A percentile compares a stretch with the other conserved stretches of the same genome.
Conservation (phyloP, 2,888 invertebrate species). For the Tetramorium bicarinatum region DNA sequence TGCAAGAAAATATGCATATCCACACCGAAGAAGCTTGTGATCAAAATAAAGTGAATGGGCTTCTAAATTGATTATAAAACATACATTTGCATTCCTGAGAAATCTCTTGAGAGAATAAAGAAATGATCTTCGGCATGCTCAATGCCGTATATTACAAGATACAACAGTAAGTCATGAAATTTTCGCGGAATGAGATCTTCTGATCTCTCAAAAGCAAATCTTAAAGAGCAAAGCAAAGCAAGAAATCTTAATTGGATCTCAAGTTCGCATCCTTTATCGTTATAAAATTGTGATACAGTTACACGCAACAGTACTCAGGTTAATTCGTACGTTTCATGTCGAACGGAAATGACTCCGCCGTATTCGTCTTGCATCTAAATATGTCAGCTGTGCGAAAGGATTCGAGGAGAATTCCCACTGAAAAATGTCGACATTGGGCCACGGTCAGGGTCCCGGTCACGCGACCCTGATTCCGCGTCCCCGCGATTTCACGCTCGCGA, state of each 20-base stretch:
- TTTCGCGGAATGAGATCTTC: background rate
- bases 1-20: background rate
- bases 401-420: conserved; percentile 52
- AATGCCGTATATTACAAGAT: background rate
- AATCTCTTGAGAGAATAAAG: background rate
- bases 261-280: conserved; percentile 23
- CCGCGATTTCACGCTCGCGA: conserved; percentile 65
- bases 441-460: conserved; percentile 78
- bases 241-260: conserved; percentile 14
- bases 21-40: background rate
- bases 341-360: conserved; percentile 46
- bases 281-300: conserved; percentile 51
- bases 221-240: background rate
- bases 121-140: conserved; percentile 2
- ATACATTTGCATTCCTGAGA: background rate
- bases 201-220: background rate
- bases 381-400: conserved; percentile 52
- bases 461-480: conserved; percentile 76
- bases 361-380: conserved; percentile 43
- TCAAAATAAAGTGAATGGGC: background rate
- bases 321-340: conserved; percentile 51
- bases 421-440: conserved; percentile 75
- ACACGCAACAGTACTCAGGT: conserved; percentile 51
- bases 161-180: background rate
- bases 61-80: background rate